These are phyloP conservation scores for Calephelis perditalis DNA, from an alignment of 2,888 invertebrate genomes.

Conservation along the genomic window DNA sequence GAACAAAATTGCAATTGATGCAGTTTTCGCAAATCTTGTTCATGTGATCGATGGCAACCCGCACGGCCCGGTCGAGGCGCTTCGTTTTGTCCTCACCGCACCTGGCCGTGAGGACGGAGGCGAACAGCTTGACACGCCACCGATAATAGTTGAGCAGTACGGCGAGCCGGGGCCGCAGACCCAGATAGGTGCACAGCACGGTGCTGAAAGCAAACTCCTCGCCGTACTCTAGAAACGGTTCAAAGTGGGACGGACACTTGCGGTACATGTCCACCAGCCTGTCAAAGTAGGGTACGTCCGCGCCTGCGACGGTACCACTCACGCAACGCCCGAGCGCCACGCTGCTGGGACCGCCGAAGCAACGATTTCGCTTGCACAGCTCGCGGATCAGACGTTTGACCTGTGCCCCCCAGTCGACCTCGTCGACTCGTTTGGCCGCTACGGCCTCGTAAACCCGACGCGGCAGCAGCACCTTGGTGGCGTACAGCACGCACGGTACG, in stretches of 20 bases:
- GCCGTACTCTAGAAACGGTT: slow-evolving; percentile 14
- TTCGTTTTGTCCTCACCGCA: slow-evolving; percentile 7
- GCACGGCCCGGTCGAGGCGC: slow-evolving; percentile 5
- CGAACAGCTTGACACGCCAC: slow-evolving; percentile 13
- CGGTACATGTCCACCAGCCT: slow-evolving; percentile 11
- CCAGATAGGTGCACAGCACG: too few relatives aligned
- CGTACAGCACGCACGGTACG: slow-evolving; percentile 8
- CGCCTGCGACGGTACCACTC: slow-evolving; percentile 2
- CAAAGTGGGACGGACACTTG: slow-evolving; percentile 11
- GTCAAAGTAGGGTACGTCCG: slow-evolving; percentile 14
- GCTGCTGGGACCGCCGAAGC: slow-evolving; percentile 14
- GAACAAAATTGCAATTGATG: slow-evolving; percentile 13
- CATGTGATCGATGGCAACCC: slow-evolving; percentile 10
- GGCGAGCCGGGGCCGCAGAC: slow-evolving; percentile 15
- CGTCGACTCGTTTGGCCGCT: too few relatives aligned
- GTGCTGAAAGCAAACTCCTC: not conserved
- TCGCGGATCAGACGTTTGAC: slow-evolving; percentile 11
- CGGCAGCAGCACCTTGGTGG: not conserved
- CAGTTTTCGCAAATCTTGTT: slow-evolving; percentile 15
- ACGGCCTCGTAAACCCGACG: too few relatives aligned
- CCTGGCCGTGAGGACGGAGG: slow-evolving; percentile 10
- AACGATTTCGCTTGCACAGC: slow-evolving; percentile 10
- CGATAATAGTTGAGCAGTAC: slow-evolving; percentile 16
- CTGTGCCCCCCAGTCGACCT: not conserved
- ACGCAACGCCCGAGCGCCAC: slow-evolving; percentile 8